A percentile compares a stretch with the other conserved stretches of the same genome.
Evolutionary conservation across 1,140 invertebrate genomes (phyloP).

Genomic region (Oncopodura yosiiana): DNA sequence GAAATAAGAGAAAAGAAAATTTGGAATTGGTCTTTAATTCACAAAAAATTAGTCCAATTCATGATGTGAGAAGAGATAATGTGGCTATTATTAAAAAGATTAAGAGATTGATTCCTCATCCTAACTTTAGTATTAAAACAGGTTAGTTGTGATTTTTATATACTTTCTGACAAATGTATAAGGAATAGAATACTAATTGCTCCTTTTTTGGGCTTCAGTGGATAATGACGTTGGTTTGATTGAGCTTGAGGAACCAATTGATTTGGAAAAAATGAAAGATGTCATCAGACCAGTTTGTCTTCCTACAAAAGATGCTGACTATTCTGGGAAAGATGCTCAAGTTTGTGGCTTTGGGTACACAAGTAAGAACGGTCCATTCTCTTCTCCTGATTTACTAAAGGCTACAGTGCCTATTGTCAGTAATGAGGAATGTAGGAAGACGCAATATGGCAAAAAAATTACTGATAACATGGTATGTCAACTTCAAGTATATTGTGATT

Average conservation of each 20-base stretch:
- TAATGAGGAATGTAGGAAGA: constrained; percentile 20
- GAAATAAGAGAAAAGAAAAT: constrained; percentile 1
- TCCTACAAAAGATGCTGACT: constrained; percentile 1
- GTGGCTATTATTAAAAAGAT: constrained; percentile 1
- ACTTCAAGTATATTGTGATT: too few species aligned
- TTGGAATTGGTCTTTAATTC: constrained; percentile 5
- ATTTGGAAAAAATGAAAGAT: neutral
- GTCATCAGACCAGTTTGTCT: constrained; percentile 10
- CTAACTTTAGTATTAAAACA: constrained; percentile 8
- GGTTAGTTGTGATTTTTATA: too few species aligned
- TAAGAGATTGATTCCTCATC: constrained; percentile 17
- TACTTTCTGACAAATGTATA: too few species aligned
- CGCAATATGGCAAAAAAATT: too few species aligned
- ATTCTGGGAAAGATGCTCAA: neutral
- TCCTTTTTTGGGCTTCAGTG: too few species aligned
- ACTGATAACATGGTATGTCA: too few species aligned
- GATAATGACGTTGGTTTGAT: constrained; percentile 20
- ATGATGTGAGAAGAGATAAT: constrained; percentile 2
- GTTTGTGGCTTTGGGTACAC: constrained; percentile 18
- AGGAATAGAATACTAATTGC: too few species aligned
- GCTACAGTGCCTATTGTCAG: constrained; percentile 11
- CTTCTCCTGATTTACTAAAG: constrained; percentile 15
- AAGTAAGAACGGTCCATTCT: too few species aligned
- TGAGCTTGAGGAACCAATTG: constrained; percentile 10
- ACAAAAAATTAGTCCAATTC: constrained; percentile 5